These are phyloP conservation scores for Monochamus alternatus DNA, from an alignment of 2,888 invertebrate genomes.

Conservation along the genomic window DNA sequence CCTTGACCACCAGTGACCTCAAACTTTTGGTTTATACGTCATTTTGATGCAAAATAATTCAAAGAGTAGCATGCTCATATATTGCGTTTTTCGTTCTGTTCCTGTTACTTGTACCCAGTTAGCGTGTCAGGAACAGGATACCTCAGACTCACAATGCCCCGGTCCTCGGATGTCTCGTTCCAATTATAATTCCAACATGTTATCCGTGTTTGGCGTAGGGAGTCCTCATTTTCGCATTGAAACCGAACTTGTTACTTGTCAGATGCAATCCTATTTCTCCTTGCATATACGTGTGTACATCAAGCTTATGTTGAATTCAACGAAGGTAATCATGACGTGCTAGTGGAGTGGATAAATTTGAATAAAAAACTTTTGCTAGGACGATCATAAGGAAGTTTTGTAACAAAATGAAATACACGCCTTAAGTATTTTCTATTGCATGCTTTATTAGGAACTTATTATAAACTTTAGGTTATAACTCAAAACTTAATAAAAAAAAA, in stretches of 20 bases:
- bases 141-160: conserved; percentile 31
- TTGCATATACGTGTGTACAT: conserved; percentile 20
- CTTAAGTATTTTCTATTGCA: too few relatives aligned
- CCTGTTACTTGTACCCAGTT: too few relatives aligned
- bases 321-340: neutral
- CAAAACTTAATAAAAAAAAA: too few relatives aligned
- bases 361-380: neutral
- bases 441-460: too few relatives aligned
- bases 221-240: conserved; percentile 20
- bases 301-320: neutral
- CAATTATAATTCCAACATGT: conserved; percentile 13
- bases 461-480: too few relatives aligned
- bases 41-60: too few relatives aligned
- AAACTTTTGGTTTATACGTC: too few relatives aligned
- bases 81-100: too few relatives aligned
- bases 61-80: too few relatives aligned
- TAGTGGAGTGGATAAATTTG: neutral
- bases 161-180: conserved; percentile 9
- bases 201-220: neutral
- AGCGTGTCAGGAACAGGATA: conserved; percentile 39
- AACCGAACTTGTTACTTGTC: conserved; percentile 33
- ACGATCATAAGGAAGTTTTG: too few relatives aligned
- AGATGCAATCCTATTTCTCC: conserved; percentile 27
- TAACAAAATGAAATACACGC: too few relatives aligned
- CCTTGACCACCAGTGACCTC: too few relatives aligned